Evolutionary conservation across 2,888 invertebrate species (phyloP).

Genomic region (Autographa gamma): DNA sequence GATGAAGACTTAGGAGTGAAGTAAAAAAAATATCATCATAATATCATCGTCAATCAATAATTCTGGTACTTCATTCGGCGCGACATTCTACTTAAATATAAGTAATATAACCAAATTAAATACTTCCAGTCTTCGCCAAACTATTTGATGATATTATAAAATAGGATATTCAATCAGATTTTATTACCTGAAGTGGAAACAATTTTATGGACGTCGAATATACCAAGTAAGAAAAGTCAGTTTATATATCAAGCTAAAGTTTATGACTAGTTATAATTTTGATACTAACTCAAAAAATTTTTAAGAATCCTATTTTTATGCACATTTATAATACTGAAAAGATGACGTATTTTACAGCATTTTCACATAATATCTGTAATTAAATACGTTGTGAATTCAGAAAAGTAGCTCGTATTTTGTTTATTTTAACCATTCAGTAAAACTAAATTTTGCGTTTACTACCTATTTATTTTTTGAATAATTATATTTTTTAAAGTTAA

Average conservation of each 20-base stretch:
- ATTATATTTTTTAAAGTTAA: not conserved
- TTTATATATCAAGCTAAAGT: not conserved
- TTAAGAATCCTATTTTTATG: not conserved
- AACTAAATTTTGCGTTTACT: too few species aligned
- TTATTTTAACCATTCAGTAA: too few species aligned
- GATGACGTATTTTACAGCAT: not conserved
- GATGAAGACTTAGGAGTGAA: too few species aligned
- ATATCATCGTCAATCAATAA: too few species aligned
- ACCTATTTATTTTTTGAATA: not conserved
- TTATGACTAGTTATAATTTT: not conserved
- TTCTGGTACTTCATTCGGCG: too few species aligned
- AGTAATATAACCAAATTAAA: not conserved
- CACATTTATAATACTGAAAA: not conserved
- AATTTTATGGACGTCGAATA: not conserved
- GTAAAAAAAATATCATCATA: too few species aligned
- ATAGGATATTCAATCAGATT: slow-evolving; percentile 3
- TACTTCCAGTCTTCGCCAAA: not conserved
- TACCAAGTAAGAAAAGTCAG: not conserved
- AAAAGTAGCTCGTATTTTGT: too few species aligned
- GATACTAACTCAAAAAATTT: not conserved
- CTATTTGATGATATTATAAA: not conserved
- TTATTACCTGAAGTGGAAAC: slow-evolving; percentile 4
- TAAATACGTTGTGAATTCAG: not conserved
- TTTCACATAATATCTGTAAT: not conserved
- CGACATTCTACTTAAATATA: not conserved